These are phyloP conservation scores for Esox lucius DNA, from an alignment of 2,797 vertebrate species.

Conservation along the genomic window DNA sequence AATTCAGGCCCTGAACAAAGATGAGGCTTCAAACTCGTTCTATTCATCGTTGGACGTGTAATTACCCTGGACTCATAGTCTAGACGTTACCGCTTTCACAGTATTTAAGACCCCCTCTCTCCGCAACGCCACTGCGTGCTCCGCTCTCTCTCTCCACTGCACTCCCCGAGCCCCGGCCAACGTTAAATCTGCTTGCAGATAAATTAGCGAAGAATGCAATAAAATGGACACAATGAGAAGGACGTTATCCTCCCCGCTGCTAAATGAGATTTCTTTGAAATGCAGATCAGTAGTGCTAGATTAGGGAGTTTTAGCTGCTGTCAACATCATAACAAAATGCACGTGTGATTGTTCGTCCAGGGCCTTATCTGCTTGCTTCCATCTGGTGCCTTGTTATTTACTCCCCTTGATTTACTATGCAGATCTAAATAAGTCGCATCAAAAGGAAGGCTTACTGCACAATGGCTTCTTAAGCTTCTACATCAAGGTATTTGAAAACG, in stretches of 20 bases:
- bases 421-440: slow-evolving; percentile 99
- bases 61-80: slow-evolving; percentile 98
- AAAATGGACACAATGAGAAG: slow-evolving; percentile 96
- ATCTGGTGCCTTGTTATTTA: slow-evolving; percentile 99
- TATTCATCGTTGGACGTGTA: slow-evolving; percentile 98
- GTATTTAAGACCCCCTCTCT: slow-evolving; percentile 96
- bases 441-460: slow-evolving; percentile 97
- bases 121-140: slow-evolving; percentile 77
- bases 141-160: slow-evolving; percentile 77
- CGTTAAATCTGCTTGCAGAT: slow-evolving; percentile 98
- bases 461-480: slow-evolving; percentile 99
- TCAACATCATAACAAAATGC: slow-evolving; percentile 99
- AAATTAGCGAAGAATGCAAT: slow-evolving; percentile 99
- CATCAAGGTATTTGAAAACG: slow-evolving; percentile 99
- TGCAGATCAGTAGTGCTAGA: slow-evolving; percentile 99
- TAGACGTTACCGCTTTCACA: slow-evolving; percentile 97
- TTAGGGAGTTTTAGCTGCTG: slow-evolving; percentile 99
- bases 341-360: slow-evolving; percentile 98
- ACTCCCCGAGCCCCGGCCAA: slow-evolving; percentile 59
- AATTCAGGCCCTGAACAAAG: slow-evolving; percentile 91
- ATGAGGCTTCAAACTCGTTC: slow-evolving; percentile 91
- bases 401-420: slow-evolving; percentile 99
- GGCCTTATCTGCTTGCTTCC: slow-evolving; percentile 98
- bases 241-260: slow-evolving; percentile 98
- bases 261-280: slow-evolving; percentile 99